Percentiles rank a stretch among this genome's conserved stretches.
Evolutionary conservation across 2,797 vertebrate species (phyloP).

Genomic region (Otolemur crassicaudatus): DNA sequence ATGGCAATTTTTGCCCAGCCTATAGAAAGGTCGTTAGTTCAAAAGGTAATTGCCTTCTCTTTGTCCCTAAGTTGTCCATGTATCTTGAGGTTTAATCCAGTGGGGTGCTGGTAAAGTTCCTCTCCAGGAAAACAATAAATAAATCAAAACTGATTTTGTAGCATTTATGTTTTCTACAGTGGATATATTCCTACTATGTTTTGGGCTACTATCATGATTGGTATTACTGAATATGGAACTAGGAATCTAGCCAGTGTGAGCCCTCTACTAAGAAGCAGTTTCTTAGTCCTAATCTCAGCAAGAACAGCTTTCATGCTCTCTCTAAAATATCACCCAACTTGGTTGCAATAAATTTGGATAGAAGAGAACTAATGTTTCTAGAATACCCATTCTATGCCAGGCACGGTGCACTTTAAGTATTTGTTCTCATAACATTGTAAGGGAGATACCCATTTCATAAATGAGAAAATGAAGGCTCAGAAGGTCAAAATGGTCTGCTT

Average conservation of each 20-base stretch:
- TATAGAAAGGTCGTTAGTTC: slow-evolving; percentile 33
- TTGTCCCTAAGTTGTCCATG: slow-evolving; percentile 3
- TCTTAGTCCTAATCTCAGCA: neutral
- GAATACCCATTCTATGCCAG: neutral
- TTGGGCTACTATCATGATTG: slow-evolving; percentile 25
- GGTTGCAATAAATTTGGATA: slow-evolving; percentile 3
- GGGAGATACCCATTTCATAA: neutral
- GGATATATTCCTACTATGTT: neutral
- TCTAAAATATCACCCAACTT: slow-evolving; percentile 9
- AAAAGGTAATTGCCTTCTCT: slow-evolving; percentile 46
- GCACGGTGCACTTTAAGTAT: neutral
- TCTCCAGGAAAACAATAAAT: slow-evolving; percentile 37
- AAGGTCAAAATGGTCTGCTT: neutral
- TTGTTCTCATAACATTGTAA: neutral
- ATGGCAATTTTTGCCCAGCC: slow-evolving; percentile 27
- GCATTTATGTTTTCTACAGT: slow-evolving; percentile 34
- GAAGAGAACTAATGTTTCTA: slow-evolving; percentile 22
- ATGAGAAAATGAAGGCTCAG: neutral
- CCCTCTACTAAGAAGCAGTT: slow-evolving; percentile 2
- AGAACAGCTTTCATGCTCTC: neutral
- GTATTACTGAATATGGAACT: slow-evolving; percentile 12
- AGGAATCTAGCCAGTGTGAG: neutral
- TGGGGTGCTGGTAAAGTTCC: neutral
- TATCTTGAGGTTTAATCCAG: slow-evolving; percentile 15
- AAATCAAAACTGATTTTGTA: slow-evolving; percentile 45